Conservation (phyloP, 35 echinoderm and acorn worm genomes). For the Patiria miniata region DNA sequence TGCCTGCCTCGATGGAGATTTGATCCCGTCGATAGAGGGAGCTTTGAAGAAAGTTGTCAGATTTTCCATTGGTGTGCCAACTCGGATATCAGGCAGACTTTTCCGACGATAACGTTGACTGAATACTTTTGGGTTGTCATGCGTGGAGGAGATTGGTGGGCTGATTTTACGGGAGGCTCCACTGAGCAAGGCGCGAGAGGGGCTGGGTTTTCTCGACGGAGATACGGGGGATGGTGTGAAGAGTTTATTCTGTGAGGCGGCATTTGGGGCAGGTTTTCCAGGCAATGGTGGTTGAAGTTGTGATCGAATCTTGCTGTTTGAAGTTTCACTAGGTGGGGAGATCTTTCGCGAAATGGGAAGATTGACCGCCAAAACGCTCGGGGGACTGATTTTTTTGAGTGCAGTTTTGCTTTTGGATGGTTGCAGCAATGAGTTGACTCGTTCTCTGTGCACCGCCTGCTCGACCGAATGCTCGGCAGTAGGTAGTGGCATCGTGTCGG, state of each 20-base stretch:
- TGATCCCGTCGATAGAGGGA: neutral
- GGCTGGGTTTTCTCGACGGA: too few species aligned
- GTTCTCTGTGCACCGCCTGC: constrained; percentile 8
- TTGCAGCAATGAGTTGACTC: neutral
- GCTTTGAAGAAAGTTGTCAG: neutral
- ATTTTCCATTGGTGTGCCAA: too few species aligned
- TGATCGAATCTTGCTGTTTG: neutral
- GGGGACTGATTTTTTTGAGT: neutral
- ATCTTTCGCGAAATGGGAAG: neutral
- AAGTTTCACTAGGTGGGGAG: neutral
- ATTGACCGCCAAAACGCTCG: neutral
- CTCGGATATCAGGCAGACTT: neutral
- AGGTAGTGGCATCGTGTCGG: neutral
- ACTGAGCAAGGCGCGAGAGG: too few species aligned
- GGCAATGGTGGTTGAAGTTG: too few species aligned
- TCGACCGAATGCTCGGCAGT: neutral
- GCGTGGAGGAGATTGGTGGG: neutral
- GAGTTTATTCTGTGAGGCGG: too few species aligned
- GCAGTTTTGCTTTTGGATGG: neutral
- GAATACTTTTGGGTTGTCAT: neutral
- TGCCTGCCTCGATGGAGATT: neutral
- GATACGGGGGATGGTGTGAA: too few species aligned
- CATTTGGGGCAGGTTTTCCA: too few species aligned
- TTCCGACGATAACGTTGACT: neutral
- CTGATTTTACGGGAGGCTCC: neutral